These are phyloP conservation scores for Calephelis perditalis DNA, from an alignment of 2,888 invertebrate genomes.

Conservation along the genomic window DNA sequence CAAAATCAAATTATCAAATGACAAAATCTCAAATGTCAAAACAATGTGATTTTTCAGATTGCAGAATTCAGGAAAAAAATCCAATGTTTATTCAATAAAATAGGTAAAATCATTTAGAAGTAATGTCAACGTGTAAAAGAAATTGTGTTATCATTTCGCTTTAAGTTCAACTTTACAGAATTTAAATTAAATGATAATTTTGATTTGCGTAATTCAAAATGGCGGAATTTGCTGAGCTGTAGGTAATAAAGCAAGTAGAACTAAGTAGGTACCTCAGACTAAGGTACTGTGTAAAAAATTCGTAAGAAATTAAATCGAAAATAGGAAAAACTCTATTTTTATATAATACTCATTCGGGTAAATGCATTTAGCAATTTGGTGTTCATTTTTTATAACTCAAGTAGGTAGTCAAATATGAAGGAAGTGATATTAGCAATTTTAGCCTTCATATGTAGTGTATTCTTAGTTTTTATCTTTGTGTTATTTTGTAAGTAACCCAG, in stretches of 20 bases:
- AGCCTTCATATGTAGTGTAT: constrained; percentile 70
- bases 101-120: no score
- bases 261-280: constrained; percentile 3
- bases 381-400: constrained; percentile 38
- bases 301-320: no score
- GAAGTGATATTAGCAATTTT: constrained; percentile 73
- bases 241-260: constrained; percentile 18
- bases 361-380: constrained; percentile 55
- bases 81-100: background rate
- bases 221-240: constrained; percentile 32
- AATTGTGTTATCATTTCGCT: no score
- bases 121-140: no score
- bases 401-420: constrained; percentile 62
- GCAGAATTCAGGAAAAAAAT: background rate
- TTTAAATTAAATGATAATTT: constrained; percentile 14
- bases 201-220: constrained; percentile 31
- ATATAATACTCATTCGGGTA: constrained; percentile 35
- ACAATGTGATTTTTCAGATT: constrained; percentile 4
- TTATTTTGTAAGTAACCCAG: constrained; percentile 72
- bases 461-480: constrained; percentile 72
- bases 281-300: constrained; percentile 7
- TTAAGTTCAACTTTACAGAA: background rate
- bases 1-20: background rate
- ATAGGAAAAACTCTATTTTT: background rate
- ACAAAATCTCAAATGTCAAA: background rate